Evolutionary conservation across 2,888 invertebrate species (phyloP).

Genomic region (Thecophora atra): DNA sequence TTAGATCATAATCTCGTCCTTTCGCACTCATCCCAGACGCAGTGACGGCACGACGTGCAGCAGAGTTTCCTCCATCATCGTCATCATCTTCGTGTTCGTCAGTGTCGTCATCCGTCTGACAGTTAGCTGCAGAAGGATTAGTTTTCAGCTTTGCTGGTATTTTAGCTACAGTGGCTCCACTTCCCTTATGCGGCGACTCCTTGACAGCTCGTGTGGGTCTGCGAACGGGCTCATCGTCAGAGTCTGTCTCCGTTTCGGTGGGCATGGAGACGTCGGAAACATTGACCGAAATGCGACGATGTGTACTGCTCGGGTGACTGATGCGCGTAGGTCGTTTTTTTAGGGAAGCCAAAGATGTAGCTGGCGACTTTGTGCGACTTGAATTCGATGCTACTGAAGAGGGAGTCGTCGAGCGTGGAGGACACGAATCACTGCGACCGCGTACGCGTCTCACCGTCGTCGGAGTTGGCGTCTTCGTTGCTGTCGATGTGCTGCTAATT

Average conservation of each 20-base stretch:
- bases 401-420: constrained; percentile 73
- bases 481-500: constrained; percentile 1
- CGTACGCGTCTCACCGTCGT: constrained; percentile 67
- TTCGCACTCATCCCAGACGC: constrained; percentile 57
- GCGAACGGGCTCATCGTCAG: constrained; percentile 67
- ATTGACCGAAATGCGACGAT: constrained; percentile 69
- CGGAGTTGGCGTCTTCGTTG: constrained; percentile 43
- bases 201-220: constrained; percentile 56
- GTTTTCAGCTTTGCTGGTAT: constrained; percentile 44
- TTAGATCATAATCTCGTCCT: constrained; percentile 83
- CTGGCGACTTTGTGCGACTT: constrained; percentile 74
- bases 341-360: constrained; percentile 67
- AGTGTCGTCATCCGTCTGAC: constrained; percentile 69
- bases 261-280: constrained; percentile 70
- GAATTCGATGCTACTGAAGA: constrained; percentile 73
- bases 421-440: constrained; percentile 67
- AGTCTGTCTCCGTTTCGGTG: constrained; percentile 71
- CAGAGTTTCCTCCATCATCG: constrained; percentile 38
- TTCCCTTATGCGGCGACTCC: constrained; percentile 45
- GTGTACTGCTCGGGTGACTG: constrained; percentile 52
- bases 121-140: constrained; percentile 61
- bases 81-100: constrained; percentile 59
- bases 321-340: constrained; percentile 66
- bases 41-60: constrained; percentile 50
- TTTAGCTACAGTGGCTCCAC: constrained; percentile 38